Evolutionary conservation across 2,113 vertebrate species (phyloP), one percentile per base, ranked within the genome.

Genomic region (Tenebrosternarchus preto): DNA sequence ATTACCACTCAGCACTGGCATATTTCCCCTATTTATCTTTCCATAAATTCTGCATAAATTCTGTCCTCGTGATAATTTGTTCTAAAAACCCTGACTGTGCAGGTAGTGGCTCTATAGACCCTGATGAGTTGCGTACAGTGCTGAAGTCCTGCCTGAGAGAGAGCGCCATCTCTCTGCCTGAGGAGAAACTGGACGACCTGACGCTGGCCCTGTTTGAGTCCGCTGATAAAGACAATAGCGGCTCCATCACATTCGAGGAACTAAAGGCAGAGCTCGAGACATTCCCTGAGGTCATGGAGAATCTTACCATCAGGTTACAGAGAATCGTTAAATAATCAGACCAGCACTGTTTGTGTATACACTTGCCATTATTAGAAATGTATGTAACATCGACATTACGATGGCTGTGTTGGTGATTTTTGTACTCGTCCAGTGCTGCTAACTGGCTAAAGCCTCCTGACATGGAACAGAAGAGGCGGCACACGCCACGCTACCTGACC

Each of bases 171-270:
- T 94, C 93, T 2, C 91, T 96, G 85, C 93, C 96, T 0, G 92
- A 95, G 69, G 92, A 95, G 87, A 95, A 95, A 31, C 92, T 97
- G 66, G 91, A 91, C 1, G 94, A 93, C 78, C 88, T 98, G 81
- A 95, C 95, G 0, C 74, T 88, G 63, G 95, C 90, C 0, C 93
- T 97, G 66, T 96, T 98, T 0, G 93, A 96, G 89, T 95, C 95
- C 0, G 94, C 95, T 0, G 95, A 97, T 81, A 91, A 90, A 63
- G 95, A 97, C 75, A 85, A 59, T 86, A 96, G 94, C 0, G 95
- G 96, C 8, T 88, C 95, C 88, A 95, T 97, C 87, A 96, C 96
- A 24, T 97, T 97, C n/a, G 93, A 95, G 78, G 95, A 96, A 89
- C 94, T 98, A 0, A 91, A 82, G 24, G 91, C 92, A 0, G 94